Percentiles rank a stretch among this genome's conserved stretches.
phyloP scores from a whole-genome alignment of 2,797 vertebrate species.

The Chrosomus eos region DNA sequence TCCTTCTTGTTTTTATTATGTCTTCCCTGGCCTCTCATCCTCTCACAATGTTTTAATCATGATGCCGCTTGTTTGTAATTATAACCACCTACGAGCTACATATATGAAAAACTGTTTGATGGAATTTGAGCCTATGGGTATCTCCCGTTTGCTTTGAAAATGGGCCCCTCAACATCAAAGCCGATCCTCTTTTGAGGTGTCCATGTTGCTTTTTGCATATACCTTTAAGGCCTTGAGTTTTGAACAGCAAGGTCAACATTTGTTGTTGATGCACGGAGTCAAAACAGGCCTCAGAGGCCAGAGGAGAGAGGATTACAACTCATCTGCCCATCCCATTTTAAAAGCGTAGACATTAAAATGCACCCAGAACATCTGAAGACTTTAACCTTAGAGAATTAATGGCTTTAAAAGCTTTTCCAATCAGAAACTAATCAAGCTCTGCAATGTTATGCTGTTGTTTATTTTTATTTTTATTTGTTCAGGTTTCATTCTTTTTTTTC shows the following conservation, averaged over 20 bases:
- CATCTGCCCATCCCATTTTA: slow-evolving; percentile 54
- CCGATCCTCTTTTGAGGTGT: slow-evolving; percentile 61
- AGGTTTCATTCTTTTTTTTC: neutral
- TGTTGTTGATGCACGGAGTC: slow-evolving; percentile 75
- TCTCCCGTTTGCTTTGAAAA: slow-evolving; percentile 78
- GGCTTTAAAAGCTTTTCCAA: slow-evolving; percentile 60
- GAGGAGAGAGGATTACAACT: slow-evolving; percentile 54
- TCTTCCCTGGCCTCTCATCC: slow-evolving; percentile 67
- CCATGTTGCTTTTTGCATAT: slow-evolving; percentile 73
- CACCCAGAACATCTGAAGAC: slow-evolving; percentile 66
- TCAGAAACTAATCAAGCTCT: slow-evolving; percentile 57
- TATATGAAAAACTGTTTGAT: slow-evolving; percentile 81
- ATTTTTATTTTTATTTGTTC: slow-evolving; percentile 20
- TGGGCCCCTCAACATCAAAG: slow-evolving; percentile 71
- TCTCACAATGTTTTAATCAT: slow-evolving; percentile 82
- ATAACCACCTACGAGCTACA: slow-evolving; percentile 77
- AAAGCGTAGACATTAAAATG: slow-evolving; percentile 70
- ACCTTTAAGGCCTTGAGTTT: slow-evolving; percentile 79
- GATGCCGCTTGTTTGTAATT: slow-evolving; percentile 82
- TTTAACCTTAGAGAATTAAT: slow-evolving; percentile 59
- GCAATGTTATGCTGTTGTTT: slow-evolving; percentile 39
- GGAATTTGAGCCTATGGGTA: slow-evolving; percentile 82
- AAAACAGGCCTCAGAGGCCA: slow-evolving; percentile 54
- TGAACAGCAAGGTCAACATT: slow-evolving; percentile 78
- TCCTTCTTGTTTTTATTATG: slow-evolving; percentile 54